Base-by-base conservation (phyloP, 2,888 invertebrate genomes). In the Piscicola geometra region DNA sequence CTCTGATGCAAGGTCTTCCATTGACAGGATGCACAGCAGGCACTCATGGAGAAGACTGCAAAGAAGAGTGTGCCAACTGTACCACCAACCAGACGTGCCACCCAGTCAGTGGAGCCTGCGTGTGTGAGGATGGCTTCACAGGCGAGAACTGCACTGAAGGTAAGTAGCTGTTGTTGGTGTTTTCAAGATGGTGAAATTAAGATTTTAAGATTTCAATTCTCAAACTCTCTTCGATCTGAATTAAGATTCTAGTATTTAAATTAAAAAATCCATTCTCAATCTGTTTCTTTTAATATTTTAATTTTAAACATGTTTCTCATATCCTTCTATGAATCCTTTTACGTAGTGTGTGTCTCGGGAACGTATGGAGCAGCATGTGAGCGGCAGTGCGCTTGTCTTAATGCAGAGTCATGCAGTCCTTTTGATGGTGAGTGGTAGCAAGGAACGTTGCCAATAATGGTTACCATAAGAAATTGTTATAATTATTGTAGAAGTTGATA, bases 1-100 rank as follows among this genome's bases (percentile, higher is more conserved):
- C n/a, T n/a, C n/a, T n/a, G n/a, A n/a, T n/a, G n/a, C n/a, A n/a
- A n/a, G n/a, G n/a, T n/a, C n/a, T n/a, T n/a, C n/a, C n/a, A n/a
- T n/a, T n/a, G n/a, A n/a, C n/a, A 72, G 72, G 82, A 18, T 87
- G 87, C 81, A 81, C 84, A 0, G 80, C 81, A 32, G 86, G 86
- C 30, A 81, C 81, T 25, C 86, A 81, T 81, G 87, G 87, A 3
- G 79, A 75, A 30, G 80, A 81, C 73, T 84, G 83, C 76, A 69
- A 74, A 3, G 47, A 74, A 18, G 71, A 47, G 0, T 83, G 83
- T 79, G 77, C 76, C 80, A n/a, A 5, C 36, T 83, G 83, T 78
- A 75, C 79, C 36, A 81, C 82, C 76, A 80, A 79, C 9, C 81
- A 77, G 21, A 78, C 79, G 21, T 79, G 79, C 25, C 66, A 78